These are phyloP conservation scores for Yponomeuta cagnagella DNA, from an alignment of 2,888 invertebrate genomes.

Conservation along the genomic window DNA sequence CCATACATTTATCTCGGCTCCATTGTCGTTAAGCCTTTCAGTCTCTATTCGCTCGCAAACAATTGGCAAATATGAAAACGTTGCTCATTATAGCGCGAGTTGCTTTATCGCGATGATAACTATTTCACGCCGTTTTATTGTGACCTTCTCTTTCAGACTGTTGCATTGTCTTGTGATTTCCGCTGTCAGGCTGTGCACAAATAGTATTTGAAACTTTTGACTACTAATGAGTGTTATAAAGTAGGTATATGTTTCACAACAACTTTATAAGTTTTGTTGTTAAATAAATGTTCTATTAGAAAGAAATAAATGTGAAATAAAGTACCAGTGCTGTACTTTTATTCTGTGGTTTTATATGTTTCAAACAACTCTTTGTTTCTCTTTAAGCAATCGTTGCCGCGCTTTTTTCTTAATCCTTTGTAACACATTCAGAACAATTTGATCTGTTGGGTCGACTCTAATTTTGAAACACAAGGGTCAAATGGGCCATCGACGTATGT, in stretches of 20 bases:
- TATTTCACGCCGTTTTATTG: slow-evolving; percentile 7
- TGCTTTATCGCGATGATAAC: background rate
- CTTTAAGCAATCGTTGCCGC: background rate
- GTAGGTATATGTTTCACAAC: too few species aligned
- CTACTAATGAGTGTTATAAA: background rate
- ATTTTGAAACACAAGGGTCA: background rate
- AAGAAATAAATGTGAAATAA: too few species aligned
- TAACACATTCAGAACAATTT: background rate
- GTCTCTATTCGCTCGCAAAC: slow-evolving; percentile 13
- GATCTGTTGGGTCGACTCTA: background rate
- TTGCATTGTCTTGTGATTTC: background rate
- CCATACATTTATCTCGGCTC: slow-evolving; percentile 13
- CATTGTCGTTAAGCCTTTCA: slow-evolving; percentile 12
- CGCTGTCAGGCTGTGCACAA: background rate
- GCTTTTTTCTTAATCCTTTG: background rate
- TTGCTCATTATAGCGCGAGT: slow-evolving; percentile 1
- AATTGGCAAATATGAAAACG: slow-evolving; percentile 17
- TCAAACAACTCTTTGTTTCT: too few species aligned
- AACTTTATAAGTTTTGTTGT: too few species aligned
- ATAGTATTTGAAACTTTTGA: background rate
- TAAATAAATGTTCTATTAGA: too few species aligned
- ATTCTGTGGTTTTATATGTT: too few species aligned
- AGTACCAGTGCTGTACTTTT: too few species aligned
- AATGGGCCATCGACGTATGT: background rate
- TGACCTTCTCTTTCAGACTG: background rate